Conservation (phyloP, 2,888 invertebrate genomes). For the Atethmia centrago region DNA sequence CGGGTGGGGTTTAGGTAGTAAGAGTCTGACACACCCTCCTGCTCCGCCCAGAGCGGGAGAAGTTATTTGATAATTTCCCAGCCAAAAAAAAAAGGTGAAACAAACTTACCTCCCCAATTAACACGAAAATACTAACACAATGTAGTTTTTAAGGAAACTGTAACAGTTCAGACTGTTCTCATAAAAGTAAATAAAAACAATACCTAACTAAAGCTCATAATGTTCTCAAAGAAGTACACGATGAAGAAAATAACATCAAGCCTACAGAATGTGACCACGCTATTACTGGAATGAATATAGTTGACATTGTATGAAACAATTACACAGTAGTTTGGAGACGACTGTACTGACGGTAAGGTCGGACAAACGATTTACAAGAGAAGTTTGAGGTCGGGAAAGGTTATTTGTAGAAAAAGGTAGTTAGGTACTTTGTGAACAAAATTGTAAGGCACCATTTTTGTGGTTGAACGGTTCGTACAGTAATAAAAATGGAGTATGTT, state of each 20-base stretch:
- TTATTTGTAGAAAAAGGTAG: slow-evolving; percentile 27
- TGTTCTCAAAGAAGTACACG: slow-evolving; percentile 22
- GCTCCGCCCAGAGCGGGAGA: too few species aligned
- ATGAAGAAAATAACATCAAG: slow-evolving; percentile 38
- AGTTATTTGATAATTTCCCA: too few species aligned
- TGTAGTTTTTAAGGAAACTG: not conserved
- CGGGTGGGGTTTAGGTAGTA: too few species aligned
- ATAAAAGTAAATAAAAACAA: not conserved
- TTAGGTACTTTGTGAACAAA: not conserved
- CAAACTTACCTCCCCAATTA: too few species aligned
- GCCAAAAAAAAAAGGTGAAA: too few species aligned
- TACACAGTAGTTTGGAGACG: slow-evolving; percentile 27
- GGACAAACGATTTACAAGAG: slow-evolving; percentile 46
- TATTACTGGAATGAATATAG: slow-evolving; percentile 31
- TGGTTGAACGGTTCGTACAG: not conserved
- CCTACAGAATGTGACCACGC: slow-evolving; percentile 24
- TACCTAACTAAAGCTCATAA: not conserved
- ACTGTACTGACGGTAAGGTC: slow-evolving; percentile 29
- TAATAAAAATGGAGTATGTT: too few species aligned
- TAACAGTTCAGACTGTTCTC: not conserved
- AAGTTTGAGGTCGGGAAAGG: slow-evolving; percentile 43
- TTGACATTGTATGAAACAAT: slow-evolving; percentile 53
- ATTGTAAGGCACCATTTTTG: not conserved
- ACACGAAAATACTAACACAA: not conserved
- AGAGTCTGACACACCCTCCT: too few species aligned